Evolutionary conservation across 2,888 invertebrate genomes (phyloP), one percentile per base, ranked within the genome.

Genomic region (Graphium colonna): DNA sequence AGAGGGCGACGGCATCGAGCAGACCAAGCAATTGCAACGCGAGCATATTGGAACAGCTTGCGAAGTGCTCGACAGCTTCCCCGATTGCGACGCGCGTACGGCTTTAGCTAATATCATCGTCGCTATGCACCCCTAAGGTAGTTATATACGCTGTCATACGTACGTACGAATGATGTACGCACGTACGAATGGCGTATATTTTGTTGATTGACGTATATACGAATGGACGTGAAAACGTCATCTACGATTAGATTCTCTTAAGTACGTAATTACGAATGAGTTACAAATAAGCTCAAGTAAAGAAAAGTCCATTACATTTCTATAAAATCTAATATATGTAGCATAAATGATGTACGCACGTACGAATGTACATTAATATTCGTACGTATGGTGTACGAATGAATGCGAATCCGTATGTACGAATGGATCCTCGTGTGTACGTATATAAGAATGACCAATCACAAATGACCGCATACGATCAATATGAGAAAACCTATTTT

Each of bases 61-160:
- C 70, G 91, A 92, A 56, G 94, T 95, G 8, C 85, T 97, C 16
- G 92, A 92, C 64, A 92, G 92, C 59, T 94, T 97, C 73, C 94
- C 95, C 47, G 90, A 93, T 64, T 95, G 94, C 51, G 97, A 97
- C 79, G 97, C 97, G 0, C 91, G 95, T 57, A 95, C 94, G 17
- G 97, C 97, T 0, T 90, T 97, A 49, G 92, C 93, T 49, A 97
- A 97, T 78, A 97, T 97, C 62, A 95, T 96, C 45, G 92, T 94
- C 3, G 96, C 96, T 8, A 95, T 96, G 94, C 94, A 95, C 68
- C 94, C 64, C 13, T 67, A 55, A 9, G 28, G n/a, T 28, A 28
- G n/a, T 28, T 28, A 28, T 8, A 8, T n/a, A n/a, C n/a, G n/a
- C n/a, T 52, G 21, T 42, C 38, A 43, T 40, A 40, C 40, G 40